phyloP scores from a whole-genome alignment of 92 coral and sea anemone genomes.

The Porites rus region DNA sequence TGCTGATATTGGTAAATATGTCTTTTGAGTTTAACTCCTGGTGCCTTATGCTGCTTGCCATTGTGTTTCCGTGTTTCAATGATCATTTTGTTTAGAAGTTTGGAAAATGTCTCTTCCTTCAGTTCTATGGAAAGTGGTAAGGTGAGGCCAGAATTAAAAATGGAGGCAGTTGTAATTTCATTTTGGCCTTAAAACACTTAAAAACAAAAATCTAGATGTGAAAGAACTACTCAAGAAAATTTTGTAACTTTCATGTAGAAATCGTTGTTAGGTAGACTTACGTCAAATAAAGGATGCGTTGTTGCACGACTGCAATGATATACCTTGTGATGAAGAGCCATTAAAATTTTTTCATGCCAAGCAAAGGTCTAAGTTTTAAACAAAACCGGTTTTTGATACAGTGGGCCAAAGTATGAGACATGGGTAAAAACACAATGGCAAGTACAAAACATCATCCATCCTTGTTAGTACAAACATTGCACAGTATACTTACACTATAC shows the following conservation, averaged over 20 bases:
- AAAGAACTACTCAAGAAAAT: too few relatives aligned
- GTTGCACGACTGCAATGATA: too few relatives aligned
- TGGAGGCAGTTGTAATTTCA: too few relatives aligned
- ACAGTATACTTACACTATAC: neutral
- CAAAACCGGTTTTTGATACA: neutral
- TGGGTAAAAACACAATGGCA: slow-evolving; percentile 12
- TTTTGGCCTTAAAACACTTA: too few relatives aligned
- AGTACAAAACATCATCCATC: neutral
- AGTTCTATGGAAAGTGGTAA: too few relatives aligned
- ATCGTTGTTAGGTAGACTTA: too few relatives aligned
- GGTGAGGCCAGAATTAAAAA: too few relatives aligned
- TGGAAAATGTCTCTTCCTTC: too few relatives aligned
- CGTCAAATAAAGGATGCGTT: too few relatives aligned
- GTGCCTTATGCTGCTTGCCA: slow-evolving; percentile 26
- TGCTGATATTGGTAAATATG: slow-evolving; percentile 90
- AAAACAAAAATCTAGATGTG: too few relatives aligned
- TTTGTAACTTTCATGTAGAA: too few relatives aligned
- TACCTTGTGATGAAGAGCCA: neutral
- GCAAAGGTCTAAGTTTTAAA: neutral
- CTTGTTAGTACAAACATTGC: neutral
- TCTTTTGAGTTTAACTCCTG: slow-evolving; percentile 17
- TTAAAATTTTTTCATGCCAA: neutral
- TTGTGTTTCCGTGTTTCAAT: neutral
- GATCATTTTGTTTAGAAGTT: neutral
- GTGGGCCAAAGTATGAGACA: neutral